A percentile compares a stretch with the other conserved stretches of the same genome.
These are phyloP conservation scores for Drosophila asahinai DNA, from an alignment of 1,140 invertebrate species.

Conservation along the genomic window DNA sequence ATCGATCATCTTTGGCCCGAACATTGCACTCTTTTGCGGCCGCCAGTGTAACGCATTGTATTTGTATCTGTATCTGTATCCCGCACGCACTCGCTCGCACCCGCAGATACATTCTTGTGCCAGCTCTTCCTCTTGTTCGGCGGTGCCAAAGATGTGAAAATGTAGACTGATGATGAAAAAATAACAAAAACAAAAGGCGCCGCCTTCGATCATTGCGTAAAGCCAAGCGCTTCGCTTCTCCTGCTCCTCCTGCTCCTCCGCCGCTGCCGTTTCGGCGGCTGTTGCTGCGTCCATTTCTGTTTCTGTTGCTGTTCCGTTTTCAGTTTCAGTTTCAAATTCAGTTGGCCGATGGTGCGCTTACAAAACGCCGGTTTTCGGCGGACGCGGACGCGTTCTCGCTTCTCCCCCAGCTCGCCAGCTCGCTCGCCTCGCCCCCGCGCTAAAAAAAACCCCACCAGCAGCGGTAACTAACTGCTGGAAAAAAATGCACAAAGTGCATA, in stretches of 20 bases:
- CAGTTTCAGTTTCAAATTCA: constrained; percentile 62
- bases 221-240: constrained; percentile 49
- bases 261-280: constrained; percentile 27
- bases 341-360: constrained; percentile 76
- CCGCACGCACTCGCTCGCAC: constrained; percentile 39
- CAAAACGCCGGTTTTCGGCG: constrained; percentile 78
- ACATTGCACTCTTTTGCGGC: constrained; percentile 38
- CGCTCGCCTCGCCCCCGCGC: not conserved
- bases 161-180: constrained; percentile 76
- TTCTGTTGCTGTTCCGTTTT: constrained; percentile 48
- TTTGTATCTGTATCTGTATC: constrained; percentile 12
- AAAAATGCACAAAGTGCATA: constrained; percentile 37
- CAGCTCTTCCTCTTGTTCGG: constrained; percentile 6
- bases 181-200: constrained; percentile 62
- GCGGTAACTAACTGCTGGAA: constrained; percentile 28
- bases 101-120: constrained; percentile 20
- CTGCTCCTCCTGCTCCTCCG: constrained; percentile 3
- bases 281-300: constrained; percentile 28
- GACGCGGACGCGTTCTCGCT: constrained; percentile 36
- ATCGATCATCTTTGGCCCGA: not conserved
- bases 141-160: constrained; percentile 69
- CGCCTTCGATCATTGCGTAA: constrained; percentile 76
- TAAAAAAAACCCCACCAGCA: not conserved
- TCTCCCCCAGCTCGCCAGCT: constrained; percentile 9
- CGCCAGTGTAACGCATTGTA: constrained; percentile 32